phyloP scores from a whole-genome alignment of 2,113 vertebrate species.

The Apodemus sylvaticus region DNA sequence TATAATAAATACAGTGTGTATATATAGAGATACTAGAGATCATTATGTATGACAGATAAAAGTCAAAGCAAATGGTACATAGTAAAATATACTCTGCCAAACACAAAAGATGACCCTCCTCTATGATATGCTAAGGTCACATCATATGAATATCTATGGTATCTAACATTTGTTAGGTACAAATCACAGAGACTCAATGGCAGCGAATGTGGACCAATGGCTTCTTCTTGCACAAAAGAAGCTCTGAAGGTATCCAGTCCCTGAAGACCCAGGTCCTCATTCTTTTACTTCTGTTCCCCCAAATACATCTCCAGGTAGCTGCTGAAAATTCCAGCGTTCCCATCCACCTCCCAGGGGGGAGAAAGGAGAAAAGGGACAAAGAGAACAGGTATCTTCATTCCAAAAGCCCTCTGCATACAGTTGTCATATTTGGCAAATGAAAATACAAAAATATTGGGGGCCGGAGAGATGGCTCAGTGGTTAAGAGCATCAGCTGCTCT shows the following conservation, averaged over 20 bases:
- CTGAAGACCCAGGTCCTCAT: background rate
- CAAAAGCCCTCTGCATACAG: background rate
- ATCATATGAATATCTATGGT: background rate
- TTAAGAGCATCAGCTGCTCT: background rate
- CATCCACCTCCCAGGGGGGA: background rate
- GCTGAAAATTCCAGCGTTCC: background rate
- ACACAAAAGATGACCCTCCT: background rate
- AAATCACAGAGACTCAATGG: background rate
- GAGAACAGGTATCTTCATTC: background rate
- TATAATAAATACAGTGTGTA: too few species aligned
- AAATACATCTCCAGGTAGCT: background rate
- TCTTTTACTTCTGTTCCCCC: background rate
- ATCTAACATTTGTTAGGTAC: background rate
- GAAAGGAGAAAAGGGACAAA: background rate
- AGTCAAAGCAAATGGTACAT: background rate
- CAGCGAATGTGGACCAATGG: background rate
- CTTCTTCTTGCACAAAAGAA: background rate
- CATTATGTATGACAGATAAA: background rate
- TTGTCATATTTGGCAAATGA: conserved; percentile 1
- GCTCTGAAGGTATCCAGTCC: background rate
- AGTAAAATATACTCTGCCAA: background rate
- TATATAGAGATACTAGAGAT: background rate
- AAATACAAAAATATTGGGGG: background rate
- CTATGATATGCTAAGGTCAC: background rate
- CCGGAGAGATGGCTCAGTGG: background rate